Evolutionary conservation across 2,113 vertebrate genomes (phyloP).

Genomic region (Entosphenus tridentatus): DNA sequence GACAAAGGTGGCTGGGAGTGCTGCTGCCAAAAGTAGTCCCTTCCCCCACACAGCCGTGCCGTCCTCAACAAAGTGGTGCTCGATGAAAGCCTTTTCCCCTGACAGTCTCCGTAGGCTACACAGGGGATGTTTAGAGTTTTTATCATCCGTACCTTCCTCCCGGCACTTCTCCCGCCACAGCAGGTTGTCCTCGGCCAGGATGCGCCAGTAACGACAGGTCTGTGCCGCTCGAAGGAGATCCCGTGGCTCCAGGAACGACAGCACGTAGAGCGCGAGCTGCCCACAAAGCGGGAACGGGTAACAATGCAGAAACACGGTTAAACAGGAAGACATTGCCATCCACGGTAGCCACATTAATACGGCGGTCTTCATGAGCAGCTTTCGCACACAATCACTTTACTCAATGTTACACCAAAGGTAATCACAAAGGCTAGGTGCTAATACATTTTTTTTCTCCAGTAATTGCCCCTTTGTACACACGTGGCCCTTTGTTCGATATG

Average conservation of each 20-base stretch:
- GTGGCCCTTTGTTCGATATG: too few relatives aligned
- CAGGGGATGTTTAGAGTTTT: too few relatives aligned
- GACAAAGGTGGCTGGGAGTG: too few relatives aligned
- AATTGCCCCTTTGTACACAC: too few relatives aligned
- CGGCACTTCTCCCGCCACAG: constrained; percentile 25
- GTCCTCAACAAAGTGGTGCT: too few relatives aligned
- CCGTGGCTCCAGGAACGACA: constrained; percentile 17
- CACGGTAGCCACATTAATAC: neutral
- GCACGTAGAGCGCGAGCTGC: constrained; percentile 16
- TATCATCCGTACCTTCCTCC: constrained; percentile 14
- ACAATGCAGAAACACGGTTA: neutral
- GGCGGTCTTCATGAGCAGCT: neutral
- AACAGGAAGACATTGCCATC: neutral
- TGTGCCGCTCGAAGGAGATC: constrained; percentile 19
- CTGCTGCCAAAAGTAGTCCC: too few relatives aligned
- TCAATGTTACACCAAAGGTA: neutral
- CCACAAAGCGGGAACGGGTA: too few relatives aligned
- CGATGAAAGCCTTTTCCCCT: too few relatives aligned
- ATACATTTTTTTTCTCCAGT: too few relatives aligned
- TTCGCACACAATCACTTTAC: neutral
- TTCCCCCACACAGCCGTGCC: too few relatives aligned
- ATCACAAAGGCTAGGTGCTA: too few relatives aligned
- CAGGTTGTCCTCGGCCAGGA: constrained; percentile 17
- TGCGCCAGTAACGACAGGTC: constrained; percentile 21
- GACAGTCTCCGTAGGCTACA: too few relatives aligned